phyloP scores from a whole-genome alignment of 2,113 vertebrate species.

The Urocynchramus pylzowi region DNA sequence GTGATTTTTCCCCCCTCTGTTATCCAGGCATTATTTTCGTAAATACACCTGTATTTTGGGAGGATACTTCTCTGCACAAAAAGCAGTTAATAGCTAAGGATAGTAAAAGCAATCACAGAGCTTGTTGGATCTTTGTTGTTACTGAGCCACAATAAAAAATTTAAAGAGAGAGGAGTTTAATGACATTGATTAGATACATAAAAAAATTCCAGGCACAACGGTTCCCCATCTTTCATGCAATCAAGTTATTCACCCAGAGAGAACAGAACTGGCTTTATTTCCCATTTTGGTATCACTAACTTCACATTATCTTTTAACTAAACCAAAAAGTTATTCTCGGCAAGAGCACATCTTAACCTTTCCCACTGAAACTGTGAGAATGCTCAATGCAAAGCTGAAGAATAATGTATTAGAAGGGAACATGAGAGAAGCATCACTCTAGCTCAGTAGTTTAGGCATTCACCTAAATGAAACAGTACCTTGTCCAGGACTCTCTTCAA shows the following conservation, averaged over 20 bases:
- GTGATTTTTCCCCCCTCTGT: fast-evolving
- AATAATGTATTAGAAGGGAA: neutral
- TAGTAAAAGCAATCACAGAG: neutral
- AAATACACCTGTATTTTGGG: neutral
- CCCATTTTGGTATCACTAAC: neutral
- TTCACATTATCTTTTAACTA: neutral
- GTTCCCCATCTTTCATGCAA: neutral
- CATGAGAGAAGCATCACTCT: neutral
- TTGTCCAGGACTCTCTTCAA: neutral
- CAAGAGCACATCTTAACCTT: neutral
- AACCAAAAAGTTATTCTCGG: neutral
- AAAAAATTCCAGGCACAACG: neutral
- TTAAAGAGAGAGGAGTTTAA: neutral
- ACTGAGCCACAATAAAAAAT: neutral
- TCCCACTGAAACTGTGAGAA: neutral
- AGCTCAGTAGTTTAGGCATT: neutral
- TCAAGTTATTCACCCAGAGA: neutral
- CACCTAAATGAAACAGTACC: neutral
- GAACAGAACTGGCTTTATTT: neutral
- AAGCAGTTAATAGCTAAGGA: neutral
- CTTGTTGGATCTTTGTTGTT: neutral
- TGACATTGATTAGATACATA: neutral
- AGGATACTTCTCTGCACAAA: neutral
- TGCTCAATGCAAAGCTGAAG: neutral
- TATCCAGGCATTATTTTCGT: neutral